Evolutionary conservation across 2,888 invertebrate genomes (phyloP), one percentile per base, ranked within the genome.

Genomic region (Papilio protenor): DNA sequence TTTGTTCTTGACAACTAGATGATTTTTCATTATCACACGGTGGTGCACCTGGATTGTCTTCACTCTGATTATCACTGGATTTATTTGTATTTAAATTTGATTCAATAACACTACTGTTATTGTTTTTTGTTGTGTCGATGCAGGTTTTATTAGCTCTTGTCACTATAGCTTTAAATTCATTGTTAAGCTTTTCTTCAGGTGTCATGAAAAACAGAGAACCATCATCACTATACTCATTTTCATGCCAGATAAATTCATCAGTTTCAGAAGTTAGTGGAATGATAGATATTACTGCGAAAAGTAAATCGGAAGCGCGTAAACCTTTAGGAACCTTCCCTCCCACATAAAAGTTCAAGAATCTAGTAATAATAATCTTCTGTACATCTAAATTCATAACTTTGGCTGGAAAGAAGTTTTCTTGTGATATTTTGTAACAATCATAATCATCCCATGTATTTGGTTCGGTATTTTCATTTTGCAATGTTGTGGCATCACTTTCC

Each of bases 131-230:
- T 71, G 23, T 33, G 11, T 21, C 4, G 1, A 0, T 69, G 14
- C 5, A 1, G 5, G 12, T 69, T 71, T 71, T 12, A 61, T 45
- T 73, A 18, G 40, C 45, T 47, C 59, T 73, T 47, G 12, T 40
- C 2, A 12, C 27, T 27, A 76, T 76, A 0, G 8, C 40, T 76
- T 70, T 73, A 76, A n/a, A 70, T 49, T 79, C 79, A 49, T 2
- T 12, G 21, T 45, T 76, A 2, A 84, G 76, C 74, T 79, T 83
- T 27, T 83, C 81, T 66, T 83, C 82, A 4, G 83, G 81, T 18
- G 84, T 78, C 40, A 83, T 23, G 77, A 80, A 82, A 75, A 83
- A 84, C 73, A 84, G 69, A 18, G 78, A 80, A n/a, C 83, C 84
- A 27, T 79, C 49, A n/a, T 81, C 79, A 40, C 61, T 76, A 45